Evolutionary conservation across 2,888 invertebrate genomes (phyloP), one percentile per base, ranked within the genome.

Genomic region (Cyclophora punctaria): DNA sequence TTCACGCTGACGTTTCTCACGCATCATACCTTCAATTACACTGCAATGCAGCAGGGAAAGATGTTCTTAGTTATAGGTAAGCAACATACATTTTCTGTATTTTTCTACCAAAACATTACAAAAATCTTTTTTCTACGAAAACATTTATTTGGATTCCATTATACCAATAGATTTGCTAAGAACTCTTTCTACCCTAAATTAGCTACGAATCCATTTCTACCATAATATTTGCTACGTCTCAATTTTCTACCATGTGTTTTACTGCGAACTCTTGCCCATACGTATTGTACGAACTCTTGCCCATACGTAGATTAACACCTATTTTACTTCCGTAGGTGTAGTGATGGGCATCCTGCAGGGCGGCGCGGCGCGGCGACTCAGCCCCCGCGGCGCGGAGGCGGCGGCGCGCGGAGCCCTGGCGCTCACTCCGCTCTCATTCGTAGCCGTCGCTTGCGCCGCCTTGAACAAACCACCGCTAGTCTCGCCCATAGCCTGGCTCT

Each of bases 1-100:
- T 99, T 98, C 76, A 99, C 99, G 0, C 89, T 99, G 41, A 98
- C 98, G 49, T 99, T 99, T 88, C 90, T 99, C 46, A 98, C 98
- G 49, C 98, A 98, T 86, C 94, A 96, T 68, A 91, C 94, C 42
- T 98, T 98, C 78, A 91, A 93, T 48, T 98, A 96, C 77, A 94
- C 93, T 50, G 96, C 98, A 45, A 96, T 98, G 94, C 95, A 98
- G 80, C 99, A 99, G 84, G 99, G 99, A 4, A 96, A 95, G 91
- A 98, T 99, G 96, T 99, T 98, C 79, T 91, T 98, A 66, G 94
- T 94, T 50, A 96, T 98, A 69, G 99, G 98, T 82, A 76, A 82
- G 75, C n/a, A n/a, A n/a, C n/a, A n/a, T n/a, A n/a, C n/a, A n/a
- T n/a, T n/a, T n/a, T n/a, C n/a, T n/a, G n/a, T n/a, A n/a, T n/a